These are phyloP conservation scores for Rallus crepitans DNA, from an alignment of 2,797 vertebrate genomes.

Conservation along the genomic window DNA sequence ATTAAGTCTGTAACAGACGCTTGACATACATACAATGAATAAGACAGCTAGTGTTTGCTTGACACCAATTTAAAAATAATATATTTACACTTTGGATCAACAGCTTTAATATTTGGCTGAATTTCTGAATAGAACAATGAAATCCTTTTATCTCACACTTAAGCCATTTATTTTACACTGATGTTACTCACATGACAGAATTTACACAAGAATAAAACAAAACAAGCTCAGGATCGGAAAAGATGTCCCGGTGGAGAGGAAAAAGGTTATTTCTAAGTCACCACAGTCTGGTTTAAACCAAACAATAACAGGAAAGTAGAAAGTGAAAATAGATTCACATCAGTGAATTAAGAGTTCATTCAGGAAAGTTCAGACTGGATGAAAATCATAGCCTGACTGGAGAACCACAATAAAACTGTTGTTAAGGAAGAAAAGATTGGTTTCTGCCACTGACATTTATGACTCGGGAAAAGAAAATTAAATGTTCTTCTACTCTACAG, in stretches of 20 bases:
- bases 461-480: neutral
- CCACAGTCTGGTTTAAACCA: neutral
- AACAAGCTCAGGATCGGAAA: neutral
- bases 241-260: neutral
- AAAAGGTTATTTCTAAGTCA: conserved; percentile 13
- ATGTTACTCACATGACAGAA: neutral
- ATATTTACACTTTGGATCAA: conserved; percentile 52
- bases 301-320: neutral
- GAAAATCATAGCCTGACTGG: neutral
- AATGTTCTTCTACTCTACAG: neutral
- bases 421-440: neutral
- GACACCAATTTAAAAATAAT: conserved; percentile 48
- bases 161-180: conserved; percentile 4
- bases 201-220: neutral
- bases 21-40: neutral
- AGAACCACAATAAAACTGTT: conserved; percentile 20
- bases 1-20: neutral
- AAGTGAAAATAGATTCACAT: neutral
- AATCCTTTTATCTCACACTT: conserved; percentile 48
- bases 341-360: conserved; percentile 23
- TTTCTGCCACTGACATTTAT: neutral
- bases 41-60: neutral
- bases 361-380: neutral
- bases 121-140: conserved; percentile 38
- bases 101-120: conserved; percentile 55